phyloP scores from a whole-genome alignment of 2,113 vertebrate genomes.

The Pteronura brasiliensis region DNA sequence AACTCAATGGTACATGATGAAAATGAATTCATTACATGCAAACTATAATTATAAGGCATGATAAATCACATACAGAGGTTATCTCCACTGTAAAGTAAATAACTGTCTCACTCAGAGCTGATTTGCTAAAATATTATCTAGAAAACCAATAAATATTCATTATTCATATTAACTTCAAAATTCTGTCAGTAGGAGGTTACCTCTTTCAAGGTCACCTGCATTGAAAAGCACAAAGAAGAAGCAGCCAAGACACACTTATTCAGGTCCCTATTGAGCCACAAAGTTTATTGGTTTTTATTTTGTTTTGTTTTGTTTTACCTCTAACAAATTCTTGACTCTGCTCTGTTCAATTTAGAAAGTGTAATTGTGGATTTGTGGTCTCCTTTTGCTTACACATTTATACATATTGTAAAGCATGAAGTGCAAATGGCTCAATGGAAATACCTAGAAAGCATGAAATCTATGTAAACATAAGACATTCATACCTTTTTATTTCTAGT shows the following conservation, averaged over 20 bases:
- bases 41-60: slow-evolving; percentile 48
- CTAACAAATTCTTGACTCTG: not conserved
- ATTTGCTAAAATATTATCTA: slow-evolving; percentile 58
- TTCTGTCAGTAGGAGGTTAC: slow-evolving; percentile 38
- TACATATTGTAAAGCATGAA: not conserved
- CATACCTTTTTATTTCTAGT: not conserved
- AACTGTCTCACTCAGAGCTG: slow-evolving; percentile 45
- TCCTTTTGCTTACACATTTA: not conserved
- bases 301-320: not conserved
- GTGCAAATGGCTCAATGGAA: not conserved
- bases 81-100: slow-evolving; percentile 35
- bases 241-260: not conserved
- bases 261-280: not conserved
- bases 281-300: not conserved
- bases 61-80: slow-evolving; percentile 42
- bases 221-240: not conserved
- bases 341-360: not conserved
- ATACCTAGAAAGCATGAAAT: not conserved
- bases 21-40: slow-evolving; percentile 54
- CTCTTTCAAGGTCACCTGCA: slow-evolving; percentile 62
- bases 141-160: slow-evolving; percentile 72
- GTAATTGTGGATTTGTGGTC: not conserved
- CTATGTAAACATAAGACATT: not conserved
- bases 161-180: slow-evolving; percentile 57
- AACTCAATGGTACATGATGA: slow-evolving; percentile 32